Conservation (phyloP, 2,888 invertebrate genomes). For the Hemicrepidius hirtus region DNA sequence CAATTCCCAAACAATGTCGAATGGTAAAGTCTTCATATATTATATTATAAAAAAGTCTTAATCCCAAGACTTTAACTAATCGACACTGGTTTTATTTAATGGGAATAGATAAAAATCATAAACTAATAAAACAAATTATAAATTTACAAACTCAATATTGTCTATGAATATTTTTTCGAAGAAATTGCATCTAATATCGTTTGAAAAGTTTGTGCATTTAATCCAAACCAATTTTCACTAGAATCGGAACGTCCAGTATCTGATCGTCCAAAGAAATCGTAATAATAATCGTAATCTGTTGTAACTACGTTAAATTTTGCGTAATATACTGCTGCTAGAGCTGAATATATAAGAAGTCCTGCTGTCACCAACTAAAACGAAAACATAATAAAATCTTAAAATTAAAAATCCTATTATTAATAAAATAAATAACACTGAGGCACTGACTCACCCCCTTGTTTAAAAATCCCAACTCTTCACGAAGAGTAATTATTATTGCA, state of each 20-base stretch:
- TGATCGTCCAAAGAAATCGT: constrained; percentile 83
- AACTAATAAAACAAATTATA: neutral
- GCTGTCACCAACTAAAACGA: constrained; percentile 85
- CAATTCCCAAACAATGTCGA: no score
- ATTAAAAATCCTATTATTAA: neutral
- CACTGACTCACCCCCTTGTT: no score
- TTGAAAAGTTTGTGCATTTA: constrained; percentile 79
- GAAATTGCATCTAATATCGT: constrained; percentile 79
- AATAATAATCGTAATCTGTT: constrained; percentile 84
- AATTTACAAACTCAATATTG: constrained; percentile 21
- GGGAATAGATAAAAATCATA: no score
- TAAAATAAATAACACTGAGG: no score
- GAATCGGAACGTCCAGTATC: constrained; percentile 72
- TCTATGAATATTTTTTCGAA: constrained; percentile 71
- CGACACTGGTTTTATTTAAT: no score
- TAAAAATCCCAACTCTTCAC: no score
- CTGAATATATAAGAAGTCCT: constrained; percentile 86
- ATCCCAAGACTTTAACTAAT: no score
- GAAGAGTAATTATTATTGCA: no score
- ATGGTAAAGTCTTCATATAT: no score
- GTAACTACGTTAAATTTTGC: constrained; percentile 90
- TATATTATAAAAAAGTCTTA: no score
- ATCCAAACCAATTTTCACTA: constrained; percentile 72
- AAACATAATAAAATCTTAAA: no score
- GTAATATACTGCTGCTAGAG: constrained; percentile 90